A percentile compares a stretch with the other conserved stretches of the same genome.
Conservation (phyloP, 30 jellyfish, hydroid and myxozoan species). For the Clytia hemisphaerica region DNA sequence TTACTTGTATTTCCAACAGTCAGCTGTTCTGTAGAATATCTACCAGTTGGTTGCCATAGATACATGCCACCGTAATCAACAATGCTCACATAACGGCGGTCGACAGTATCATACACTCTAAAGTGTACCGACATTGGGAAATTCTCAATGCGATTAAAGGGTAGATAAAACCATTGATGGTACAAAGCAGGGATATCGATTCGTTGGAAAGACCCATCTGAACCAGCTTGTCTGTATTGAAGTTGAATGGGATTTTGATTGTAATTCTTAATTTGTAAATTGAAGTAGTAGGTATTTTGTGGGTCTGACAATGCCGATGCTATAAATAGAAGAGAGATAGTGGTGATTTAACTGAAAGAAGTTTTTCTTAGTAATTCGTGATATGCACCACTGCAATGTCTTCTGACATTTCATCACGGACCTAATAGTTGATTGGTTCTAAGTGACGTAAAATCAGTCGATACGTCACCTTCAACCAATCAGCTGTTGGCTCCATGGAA, state of each 20-base stretch:
- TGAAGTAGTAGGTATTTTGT: background rate
- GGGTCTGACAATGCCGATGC: no score
- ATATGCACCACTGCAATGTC: no score
- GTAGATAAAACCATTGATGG: slow-evolving; percentile 3
- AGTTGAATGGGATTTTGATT: background rate
- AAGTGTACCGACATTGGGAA: slow-evolving; percentile 15
- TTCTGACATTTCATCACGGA: no score
- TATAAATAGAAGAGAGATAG: no score
- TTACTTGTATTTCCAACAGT: slow-evolving; percentile 13
- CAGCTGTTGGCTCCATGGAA: no score
- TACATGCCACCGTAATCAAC: background rate
- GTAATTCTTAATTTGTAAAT: background rate
- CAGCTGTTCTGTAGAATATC: background rate
- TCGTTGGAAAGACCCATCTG: background rate
- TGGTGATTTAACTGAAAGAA: no score
- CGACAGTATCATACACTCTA: slow-evolving; percentile 5
- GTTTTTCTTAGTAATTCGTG: no score
- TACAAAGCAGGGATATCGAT: background rate
- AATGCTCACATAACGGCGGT: background rate
- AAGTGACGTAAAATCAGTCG: no score
- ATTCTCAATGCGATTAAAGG: background rate
- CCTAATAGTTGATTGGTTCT: no score
- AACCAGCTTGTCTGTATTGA: slow-evolving; percentile 20
- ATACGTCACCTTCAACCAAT: no score
- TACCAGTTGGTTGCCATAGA: background rate